These are phyloP conservation scores for Hassar affinis DNA, from an alignment of 2,113 vertebrate genomes.

Conservation along the genomic window DNA sequence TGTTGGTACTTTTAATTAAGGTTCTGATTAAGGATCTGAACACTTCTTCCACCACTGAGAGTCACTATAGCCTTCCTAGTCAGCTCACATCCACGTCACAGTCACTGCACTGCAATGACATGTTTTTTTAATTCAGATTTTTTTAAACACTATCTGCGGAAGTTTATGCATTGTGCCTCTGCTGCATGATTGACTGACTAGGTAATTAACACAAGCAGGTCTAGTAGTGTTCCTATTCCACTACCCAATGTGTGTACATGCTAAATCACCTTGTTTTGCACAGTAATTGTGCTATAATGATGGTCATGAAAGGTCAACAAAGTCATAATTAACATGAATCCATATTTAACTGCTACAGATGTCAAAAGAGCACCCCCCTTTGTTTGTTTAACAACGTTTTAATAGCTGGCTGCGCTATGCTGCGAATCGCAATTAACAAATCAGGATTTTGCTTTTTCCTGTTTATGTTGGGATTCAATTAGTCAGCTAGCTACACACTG, in stretches of 20 bases:
- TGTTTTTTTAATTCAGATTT: neutral
- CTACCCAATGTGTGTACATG: neutral
- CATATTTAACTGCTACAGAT: neutral
- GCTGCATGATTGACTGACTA: neutral
- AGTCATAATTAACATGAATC: neutral
- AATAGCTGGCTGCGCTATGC: neutral
- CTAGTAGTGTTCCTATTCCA: neutral
- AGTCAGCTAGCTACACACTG: neutral
- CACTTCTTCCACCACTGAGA: too few species aligned
- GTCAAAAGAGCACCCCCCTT: neutral
- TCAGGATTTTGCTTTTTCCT: neutral
- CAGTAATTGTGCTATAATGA: neutral
- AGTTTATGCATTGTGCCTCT: neutral
- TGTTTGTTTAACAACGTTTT: neutral
- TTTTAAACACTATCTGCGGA: too few species aligned
- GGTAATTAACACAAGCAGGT: neutral
- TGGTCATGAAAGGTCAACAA: neutral
- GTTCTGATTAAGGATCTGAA: too few species aligned
- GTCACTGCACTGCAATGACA: neutral
- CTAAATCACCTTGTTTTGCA: neutral
- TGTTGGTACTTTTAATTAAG: too few species aligned
- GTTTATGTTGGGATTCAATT: neutral
- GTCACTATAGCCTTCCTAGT: too few species aligned
- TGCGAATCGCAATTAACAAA: neutral
- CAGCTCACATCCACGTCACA: neutral